Evolutionary conservation across 2,113 vertebrate species (phyloP).

Genomic region (Tor tambroides): DNA sequence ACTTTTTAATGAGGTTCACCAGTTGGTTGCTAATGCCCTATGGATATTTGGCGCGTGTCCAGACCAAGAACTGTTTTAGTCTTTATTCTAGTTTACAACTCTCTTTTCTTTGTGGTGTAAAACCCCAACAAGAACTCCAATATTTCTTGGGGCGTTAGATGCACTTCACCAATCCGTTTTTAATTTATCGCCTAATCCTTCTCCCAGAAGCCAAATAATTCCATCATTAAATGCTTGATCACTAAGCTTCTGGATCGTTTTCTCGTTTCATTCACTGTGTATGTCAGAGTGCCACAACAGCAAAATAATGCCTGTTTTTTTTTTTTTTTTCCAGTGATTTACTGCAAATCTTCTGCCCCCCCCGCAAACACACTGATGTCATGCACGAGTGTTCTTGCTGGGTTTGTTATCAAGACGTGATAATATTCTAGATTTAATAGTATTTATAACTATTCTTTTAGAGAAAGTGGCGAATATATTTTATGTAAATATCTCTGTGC

Average conservation of each 20-base stretch:
- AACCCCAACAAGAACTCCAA: conserved; percentile 77
- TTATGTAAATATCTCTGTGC: too few relatives aligned
- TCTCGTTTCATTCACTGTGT: conserved; percentile 45
- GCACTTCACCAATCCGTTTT: conserved; percentile 52
- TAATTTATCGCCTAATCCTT: conserved; percentile 57
- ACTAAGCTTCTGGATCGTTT: conserved; percentile 55
- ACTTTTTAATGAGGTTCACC: conserved; percentile 98
- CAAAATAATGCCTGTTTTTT: neutral
- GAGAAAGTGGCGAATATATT: too few relatives aligned
- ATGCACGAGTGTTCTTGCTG: neutral
- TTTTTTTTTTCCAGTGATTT: neutral
- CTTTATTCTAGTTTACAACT: conserved; percentile 86
- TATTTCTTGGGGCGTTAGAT: conserved; percentile 60
- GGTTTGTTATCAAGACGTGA: neutral
- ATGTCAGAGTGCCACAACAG: neutral
- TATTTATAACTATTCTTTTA: neutral
- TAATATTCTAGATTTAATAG: neutral
- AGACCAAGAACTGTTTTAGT: conserved; percentile 82
- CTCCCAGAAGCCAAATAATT: conserved; percentile 64
- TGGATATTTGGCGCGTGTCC: conserved; percentile 93
- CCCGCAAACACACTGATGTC: neutral
- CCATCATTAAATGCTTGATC: conserved; percentile 68
- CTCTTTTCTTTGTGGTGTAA: conserved; percentile 78
- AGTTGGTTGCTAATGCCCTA: conserved; percentile 98
- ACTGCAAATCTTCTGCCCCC: neutral